phyloP scores from a whole-genome alignment of 2,113 vertebrate species.

The Phasianus colchicus region DNA sequence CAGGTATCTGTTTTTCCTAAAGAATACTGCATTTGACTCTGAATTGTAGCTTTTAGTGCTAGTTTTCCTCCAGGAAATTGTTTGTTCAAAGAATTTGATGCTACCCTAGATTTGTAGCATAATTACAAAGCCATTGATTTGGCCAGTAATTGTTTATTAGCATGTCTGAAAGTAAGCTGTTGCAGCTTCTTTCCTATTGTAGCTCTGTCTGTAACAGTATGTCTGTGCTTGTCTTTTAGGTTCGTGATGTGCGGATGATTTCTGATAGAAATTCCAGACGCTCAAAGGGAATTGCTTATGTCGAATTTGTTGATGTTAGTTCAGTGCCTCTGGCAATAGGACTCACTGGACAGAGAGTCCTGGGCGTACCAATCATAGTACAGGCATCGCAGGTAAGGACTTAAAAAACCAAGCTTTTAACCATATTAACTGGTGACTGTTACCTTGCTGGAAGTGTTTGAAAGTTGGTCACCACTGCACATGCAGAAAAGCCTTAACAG shows the following conservation, averaged over 20 bases:
- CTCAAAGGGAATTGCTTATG: conserved; percentile 97
- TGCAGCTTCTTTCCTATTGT: not conserved
- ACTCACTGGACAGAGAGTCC: conserved; percentile 93
- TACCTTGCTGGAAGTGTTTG: not conserved
- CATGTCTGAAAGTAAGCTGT: not conserved
- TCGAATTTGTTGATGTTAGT: conserved; percentile 94
- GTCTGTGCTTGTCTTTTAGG: conserved; percentile 74
- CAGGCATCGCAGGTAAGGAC: conserved; percentile 93
- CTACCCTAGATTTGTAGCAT: not conserved
- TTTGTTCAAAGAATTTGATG: not conserved
- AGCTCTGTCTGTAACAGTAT: not conserved
- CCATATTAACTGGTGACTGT: not conserved
- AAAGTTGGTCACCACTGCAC: not conserved
- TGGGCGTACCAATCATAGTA: conserved; percentile 97
- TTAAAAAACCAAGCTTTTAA: not conserved
- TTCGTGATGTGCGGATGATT: conserved; percentile 97
- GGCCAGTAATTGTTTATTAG: not conserved
- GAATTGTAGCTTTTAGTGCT: not conserved
- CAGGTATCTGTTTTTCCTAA: not conserved
- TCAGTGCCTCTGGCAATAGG: conserved; percentile 98
- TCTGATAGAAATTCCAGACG: conserved; percentile 96
- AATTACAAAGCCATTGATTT: not conserved
- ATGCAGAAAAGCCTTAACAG: not conserved
- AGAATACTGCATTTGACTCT: not conserved
- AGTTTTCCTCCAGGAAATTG: not conserved